Evolutionary conservation across 2,797 vertebrate species (phyloP), one percentile per base, ranked within the genome.

Genomic region (Diceros bicornis): DNA sequence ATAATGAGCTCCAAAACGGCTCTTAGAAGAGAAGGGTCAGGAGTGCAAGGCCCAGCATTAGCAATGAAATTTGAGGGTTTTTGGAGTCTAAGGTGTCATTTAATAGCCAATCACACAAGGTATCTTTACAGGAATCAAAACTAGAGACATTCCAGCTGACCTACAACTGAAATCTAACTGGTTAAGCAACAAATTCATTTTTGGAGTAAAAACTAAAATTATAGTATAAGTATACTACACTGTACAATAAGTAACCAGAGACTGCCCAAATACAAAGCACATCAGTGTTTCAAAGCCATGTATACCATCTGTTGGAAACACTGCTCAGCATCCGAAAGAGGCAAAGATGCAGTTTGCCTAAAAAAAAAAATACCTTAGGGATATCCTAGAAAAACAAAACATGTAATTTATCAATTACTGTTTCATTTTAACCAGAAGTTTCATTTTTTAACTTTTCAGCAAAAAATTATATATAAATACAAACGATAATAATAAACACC

Each of bases 221-320:
- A 32, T 8, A 32, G 14, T 27, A 83, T 64, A 41, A 95, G 85
- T 94, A 95, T 68, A 64, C 16, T 41, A 41, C 41, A 41, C 41
- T 41, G 41, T 41, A 55, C 10, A 66, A 5, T 5, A 84, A 77
- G 29, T 12, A 52, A 87, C 3, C 50, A 74, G 47, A 66, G 44
- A 74, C 6, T 0, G 0, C 9, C 62, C 17, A 84, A 64, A 94
- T 55, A 79, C 64, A 95, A 82, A 44, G 17, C 8, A 78, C 4
- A 14, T 37, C 61, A 62, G 18, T 44, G 29, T 91, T 78, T 95
- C 52, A 88, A 91, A 95, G 75, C 34, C 69, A 68, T 3, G 78
- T 71, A 64, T 75, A 83, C 64, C 74, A 89, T 41, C 83, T 97
- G 94, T 50, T 94, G 75, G 93, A 86, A 96, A 92, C 9, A 79